These are phyloP conservation scores for Zophobas atratus DNA, from an alignment of 1,140 invertebrate species.

Conservation along the genomic window DNA sequence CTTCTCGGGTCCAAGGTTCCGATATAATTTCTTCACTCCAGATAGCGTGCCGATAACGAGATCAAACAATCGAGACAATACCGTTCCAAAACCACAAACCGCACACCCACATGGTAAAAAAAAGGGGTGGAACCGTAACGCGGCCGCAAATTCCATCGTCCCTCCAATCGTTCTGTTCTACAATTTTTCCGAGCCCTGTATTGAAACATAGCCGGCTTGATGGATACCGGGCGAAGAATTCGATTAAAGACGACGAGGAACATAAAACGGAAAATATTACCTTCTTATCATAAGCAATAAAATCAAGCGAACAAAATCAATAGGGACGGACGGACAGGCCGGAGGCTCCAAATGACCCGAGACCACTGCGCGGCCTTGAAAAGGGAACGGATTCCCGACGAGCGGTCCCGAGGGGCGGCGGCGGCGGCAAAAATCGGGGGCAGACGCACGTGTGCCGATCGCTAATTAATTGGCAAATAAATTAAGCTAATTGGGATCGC, in stretches of 20 bases:
- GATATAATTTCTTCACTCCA: too few species aligned
- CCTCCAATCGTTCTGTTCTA: slow-evolving; percentile 13
- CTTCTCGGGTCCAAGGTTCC: too few species aligned
- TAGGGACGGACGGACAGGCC: slow-evolving; percentile 1
- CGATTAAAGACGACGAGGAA: slow-evolving; percentile 7
- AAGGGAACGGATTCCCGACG: slow-evolving; percentile 21
- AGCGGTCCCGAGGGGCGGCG: not conserved
- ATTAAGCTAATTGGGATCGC: too few species aligned
- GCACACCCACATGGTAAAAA: too few species aligned
- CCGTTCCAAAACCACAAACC: too few species aligned
- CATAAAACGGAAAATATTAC: slow-evolving; percentile 24
- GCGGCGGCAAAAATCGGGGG: not conserved
- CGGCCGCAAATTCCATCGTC: too few species aligned
- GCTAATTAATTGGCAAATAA: too few species aligned
- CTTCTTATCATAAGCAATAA: slow-evolving; percentile 24
- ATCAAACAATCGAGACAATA: too few species aligned
- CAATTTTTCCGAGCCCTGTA: slow-evolving; percentile 26
- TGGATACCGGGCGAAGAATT: slow-evolving; percentile 6
- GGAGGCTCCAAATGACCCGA: not conserved
- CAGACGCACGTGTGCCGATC: too few species aligned
- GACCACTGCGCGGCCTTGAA: slow-evolving; percentile 24
- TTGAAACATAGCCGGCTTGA: slow-evolving; percentile 16
- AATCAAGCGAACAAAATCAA: slow-evolving; percentile 22
- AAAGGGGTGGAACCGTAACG: too few species aligned
- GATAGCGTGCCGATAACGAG: too few species aligned